phyloP scores from a whole-genome alignment of 2,888 invertebrate species.

The Cotesia congregata region DNA sequence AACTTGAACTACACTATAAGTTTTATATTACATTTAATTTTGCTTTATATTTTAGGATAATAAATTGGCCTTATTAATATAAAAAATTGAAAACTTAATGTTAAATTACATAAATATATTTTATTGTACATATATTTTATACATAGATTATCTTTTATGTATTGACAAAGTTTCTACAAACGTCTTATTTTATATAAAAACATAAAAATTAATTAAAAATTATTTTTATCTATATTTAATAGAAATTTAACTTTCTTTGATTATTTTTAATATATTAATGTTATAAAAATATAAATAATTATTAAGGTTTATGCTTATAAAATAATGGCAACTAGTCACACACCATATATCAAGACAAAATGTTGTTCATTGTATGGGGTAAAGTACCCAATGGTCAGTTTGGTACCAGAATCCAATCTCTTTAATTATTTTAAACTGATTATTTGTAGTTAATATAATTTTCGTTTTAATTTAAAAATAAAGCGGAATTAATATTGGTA shows the following conservation, averaged over 20 bases:
- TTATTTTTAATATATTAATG: not conserved
- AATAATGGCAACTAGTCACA: not conserved
- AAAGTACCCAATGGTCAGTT: no score
- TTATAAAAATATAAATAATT: not conserved
- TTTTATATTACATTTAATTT: no score
- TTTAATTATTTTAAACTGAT: no score
- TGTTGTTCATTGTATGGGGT: no score
- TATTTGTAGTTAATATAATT: no score
- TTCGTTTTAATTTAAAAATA: no score
- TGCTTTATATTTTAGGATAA: not conserved
- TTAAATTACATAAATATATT: not conserved
- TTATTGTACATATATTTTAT: not conserved
- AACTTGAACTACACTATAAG: no score
- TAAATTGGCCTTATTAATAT: not conserved
- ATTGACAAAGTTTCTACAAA: not conserved
- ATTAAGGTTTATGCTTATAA: not conserved
- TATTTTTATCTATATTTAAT: not conserved
- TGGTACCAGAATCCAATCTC: no score
- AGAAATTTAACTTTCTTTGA: not conserved
- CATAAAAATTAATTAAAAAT: not conserved
- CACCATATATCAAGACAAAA: no score
- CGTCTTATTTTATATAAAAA: not conserved
- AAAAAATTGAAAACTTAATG: not conserved
- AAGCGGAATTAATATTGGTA: no score
- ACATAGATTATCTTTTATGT: not conserved